Conservation (phyloP, 1,140 invertebrate genomes). For the Littorina saxatilis region DNA sequence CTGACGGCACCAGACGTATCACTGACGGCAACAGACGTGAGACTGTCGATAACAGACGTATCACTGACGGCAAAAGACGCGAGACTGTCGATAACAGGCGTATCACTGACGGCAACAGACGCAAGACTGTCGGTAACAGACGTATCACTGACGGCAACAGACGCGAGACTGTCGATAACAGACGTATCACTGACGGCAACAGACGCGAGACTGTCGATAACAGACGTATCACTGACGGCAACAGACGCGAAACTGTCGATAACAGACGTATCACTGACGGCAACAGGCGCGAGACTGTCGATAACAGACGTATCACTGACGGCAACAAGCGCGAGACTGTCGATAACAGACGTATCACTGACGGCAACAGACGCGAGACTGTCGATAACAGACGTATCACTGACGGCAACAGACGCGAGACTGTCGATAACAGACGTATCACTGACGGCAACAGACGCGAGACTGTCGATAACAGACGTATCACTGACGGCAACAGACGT, state of each 20-base stretch:
- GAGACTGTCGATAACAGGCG: background rate
- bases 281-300: background rate
- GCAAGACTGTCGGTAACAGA: background rate
- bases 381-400: background rate
- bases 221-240: background rate
- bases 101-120: slow-evolving; percentile 2
- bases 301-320: background rate
- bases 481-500: background rate
- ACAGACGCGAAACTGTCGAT: background rate
- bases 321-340: background rate
- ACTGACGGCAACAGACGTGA: background rate
- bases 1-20: background rate
- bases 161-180: background rate
- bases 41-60: background rate
- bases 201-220: background rate
- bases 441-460: background rate
- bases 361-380: background rate
- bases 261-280: background rate
- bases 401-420: too few relatives aligned
- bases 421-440: background rate
- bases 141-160: background rate
- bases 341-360: background rate
- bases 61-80: background rate
- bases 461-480: background rate
- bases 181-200: background rate